Conservation (phyloP, 1,140 invertebrate species). For the Caerostris extrusa region DNA sequence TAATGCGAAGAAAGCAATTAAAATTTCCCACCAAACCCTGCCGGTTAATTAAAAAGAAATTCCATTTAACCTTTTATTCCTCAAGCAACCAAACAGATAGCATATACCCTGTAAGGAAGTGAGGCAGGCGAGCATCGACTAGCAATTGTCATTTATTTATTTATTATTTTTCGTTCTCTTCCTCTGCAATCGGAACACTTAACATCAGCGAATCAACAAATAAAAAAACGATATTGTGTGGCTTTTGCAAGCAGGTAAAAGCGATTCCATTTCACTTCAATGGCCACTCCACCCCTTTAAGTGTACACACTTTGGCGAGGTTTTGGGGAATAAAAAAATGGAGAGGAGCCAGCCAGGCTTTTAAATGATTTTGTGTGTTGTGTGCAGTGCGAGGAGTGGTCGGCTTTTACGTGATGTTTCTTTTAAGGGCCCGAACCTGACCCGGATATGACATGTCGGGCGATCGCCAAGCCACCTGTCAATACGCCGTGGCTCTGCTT, state of each 20-base stretch:
- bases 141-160: neutral
- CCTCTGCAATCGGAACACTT: neutral
- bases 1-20: neutral
- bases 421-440: slow-evolving; percentile 62
- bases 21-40: slow-evolving; percentile 22
- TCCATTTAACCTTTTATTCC: neutral
- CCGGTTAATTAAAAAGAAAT: neutral
- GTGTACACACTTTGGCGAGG: neutral
- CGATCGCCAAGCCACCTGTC: slow-evolving; percentile 66
- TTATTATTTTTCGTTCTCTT: neutral
- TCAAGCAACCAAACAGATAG: no score
- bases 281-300: slow-evolving; percentile 26
- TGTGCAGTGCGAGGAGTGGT: slow-evolving; percentile 21
- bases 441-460: slow-evolving; percentile 73
- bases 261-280: slow-evolving; percentile 31
- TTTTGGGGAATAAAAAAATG: neutral
- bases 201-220: neutral
- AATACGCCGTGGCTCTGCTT: slow-evolving; percentile 36
- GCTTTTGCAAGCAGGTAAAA: slow-evolving; percentile 3
- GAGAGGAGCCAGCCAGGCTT: neutral
- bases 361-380: slow-evolving; percentile 52
- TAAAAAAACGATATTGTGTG: slow-evolving; percentile 15
- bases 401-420: slow-evolving; percentile 65
- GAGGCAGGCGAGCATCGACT: neutral
- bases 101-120: neutral